Evolutionary conservation across 2,797 vertebrate genomes (phyloP).

Genomic region (Hydrophis major): DNA sequence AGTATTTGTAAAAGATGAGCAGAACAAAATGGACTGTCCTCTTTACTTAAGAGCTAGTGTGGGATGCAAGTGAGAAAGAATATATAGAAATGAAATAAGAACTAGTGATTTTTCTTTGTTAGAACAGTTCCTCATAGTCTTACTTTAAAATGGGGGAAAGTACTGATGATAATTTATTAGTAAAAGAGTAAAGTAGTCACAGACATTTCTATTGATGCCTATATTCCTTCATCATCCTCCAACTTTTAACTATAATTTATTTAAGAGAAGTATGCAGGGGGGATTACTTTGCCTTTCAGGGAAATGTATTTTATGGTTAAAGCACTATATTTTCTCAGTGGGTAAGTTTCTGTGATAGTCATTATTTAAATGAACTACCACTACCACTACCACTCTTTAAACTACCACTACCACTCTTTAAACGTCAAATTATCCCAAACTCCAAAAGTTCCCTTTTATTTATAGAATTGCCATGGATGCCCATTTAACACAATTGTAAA

Average conservation of each 20-base stretch:
- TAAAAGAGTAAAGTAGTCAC: not conserved
- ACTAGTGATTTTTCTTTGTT: conserved; percentile 1
- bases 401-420: not conserved
- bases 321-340: not conserved
- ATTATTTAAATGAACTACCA: not conserved
- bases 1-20: not conserved
- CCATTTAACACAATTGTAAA: not conserved
- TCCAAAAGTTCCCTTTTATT: not conserved
- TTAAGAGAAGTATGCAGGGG: not conserved
- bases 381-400: not conserved
- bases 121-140: conserved; percentile 9
- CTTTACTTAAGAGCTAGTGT: not conserved
- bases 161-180: not conserved
- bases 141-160: not conserved
- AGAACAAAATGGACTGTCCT: not conserved
- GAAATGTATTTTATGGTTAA: not conserved
- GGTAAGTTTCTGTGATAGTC: not conserved
- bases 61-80: not conserved
- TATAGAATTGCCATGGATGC: not conserved
- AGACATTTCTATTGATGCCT: not conserved
- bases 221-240: not conserved
- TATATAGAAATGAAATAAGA: conserved; percentile 20
- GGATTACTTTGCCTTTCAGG: not conserved
- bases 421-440: not conserved
- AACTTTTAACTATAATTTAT: not conserved